Conservation (phyloP, 2,113 vertebrate genomes). For the Apaloderma vittatum region DNA sequence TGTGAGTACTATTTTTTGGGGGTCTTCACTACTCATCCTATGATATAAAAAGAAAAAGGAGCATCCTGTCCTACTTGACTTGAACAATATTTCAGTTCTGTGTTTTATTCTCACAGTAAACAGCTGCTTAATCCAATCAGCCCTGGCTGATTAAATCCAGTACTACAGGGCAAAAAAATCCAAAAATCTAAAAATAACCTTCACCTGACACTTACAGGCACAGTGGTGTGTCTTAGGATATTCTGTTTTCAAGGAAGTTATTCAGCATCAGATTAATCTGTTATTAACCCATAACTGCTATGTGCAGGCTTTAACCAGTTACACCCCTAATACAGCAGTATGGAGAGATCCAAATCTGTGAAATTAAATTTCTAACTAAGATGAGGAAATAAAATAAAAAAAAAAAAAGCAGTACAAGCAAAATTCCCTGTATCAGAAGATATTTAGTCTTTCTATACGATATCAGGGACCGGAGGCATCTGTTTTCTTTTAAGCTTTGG, state of each 20-base stretch:
- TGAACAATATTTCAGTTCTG: neutral
- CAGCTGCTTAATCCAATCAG: neutral
- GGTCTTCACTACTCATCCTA: neutral
- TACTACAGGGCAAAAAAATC: neutral
- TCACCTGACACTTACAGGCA: neutral
- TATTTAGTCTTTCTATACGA: neutral
- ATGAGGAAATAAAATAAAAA: neutral
- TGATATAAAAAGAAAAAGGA: neutral
- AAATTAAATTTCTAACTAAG: neutral
- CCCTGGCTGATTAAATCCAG: neutral
- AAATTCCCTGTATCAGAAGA: neutral
- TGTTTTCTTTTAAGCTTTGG: neutral
- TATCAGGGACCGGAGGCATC: neutral
- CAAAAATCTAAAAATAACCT: neutral
- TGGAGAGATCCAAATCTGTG: neutral
- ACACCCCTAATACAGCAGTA: neutral
- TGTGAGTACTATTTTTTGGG: neutral
- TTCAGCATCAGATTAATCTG: neutral
- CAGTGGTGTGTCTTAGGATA: neutral
- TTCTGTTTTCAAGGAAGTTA: neutral
- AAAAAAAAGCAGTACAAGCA: neutral
- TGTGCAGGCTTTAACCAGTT: neutral
- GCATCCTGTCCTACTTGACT: neutral
- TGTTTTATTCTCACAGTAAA: neutral
- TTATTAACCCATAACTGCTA: neutral